Evolutionary conservation across 64 coral and sea anemone species (phyloP).

Genomic region (Orbicella faveolata): DNA sequence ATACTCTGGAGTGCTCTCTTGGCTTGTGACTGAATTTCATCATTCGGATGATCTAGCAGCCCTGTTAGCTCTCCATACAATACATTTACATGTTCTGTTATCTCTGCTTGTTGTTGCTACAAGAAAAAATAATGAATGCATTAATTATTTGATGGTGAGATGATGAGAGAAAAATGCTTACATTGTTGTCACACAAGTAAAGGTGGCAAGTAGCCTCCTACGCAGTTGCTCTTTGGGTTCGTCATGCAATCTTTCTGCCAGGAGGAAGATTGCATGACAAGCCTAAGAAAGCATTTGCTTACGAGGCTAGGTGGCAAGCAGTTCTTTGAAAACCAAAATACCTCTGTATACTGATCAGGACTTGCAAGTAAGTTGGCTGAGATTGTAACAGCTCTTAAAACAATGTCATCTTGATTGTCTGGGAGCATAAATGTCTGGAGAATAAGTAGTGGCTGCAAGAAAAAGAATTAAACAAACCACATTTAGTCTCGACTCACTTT

Average conservation of each 20-base stretch:
- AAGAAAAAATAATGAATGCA: background rate
- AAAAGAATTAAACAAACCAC: background rate
- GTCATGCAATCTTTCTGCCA: too few species aligned
- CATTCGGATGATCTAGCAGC: slow-evolving; percentile 1
- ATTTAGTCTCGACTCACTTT: too few species aligned
- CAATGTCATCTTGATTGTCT: slow-evolving; percentile 29
- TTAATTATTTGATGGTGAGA: background rate
- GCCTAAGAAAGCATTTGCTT: too few species aligned
- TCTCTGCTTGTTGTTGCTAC: slow-evolving; percentile 2
- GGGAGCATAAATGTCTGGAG: slow-evolving; percentile 23
- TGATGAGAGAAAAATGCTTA: too few species aligned
- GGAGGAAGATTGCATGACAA: too few species aligned
- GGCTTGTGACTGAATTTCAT: slow-evolving; percentile 32
- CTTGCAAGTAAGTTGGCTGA: slow-evolving; percentile 35
- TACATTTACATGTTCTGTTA: slow-evolving; percentile 29
- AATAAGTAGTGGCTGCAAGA: slow-evolving; percentile 1
- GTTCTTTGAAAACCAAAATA: background rate
- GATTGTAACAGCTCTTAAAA: slow-evolving; percentile 31
- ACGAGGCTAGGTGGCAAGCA: too few species aligned
- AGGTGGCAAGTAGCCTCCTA: too few species aligned
- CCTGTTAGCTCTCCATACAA: slow-evolving; percentile 15
- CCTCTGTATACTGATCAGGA: slow-evolving; percentile 13
- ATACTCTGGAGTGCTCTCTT: slow-evolving; percentile 23
- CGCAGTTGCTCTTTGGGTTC: too few species aligned
- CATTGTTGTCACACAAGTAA: too few species aligned